A percentile compares a stretch with the other conserved stretches of the same genome.
Evolutionary conservation across 2,888 invertebrate genomes (phyloP).

Genomic region (Agrotis clavis): DNA sequence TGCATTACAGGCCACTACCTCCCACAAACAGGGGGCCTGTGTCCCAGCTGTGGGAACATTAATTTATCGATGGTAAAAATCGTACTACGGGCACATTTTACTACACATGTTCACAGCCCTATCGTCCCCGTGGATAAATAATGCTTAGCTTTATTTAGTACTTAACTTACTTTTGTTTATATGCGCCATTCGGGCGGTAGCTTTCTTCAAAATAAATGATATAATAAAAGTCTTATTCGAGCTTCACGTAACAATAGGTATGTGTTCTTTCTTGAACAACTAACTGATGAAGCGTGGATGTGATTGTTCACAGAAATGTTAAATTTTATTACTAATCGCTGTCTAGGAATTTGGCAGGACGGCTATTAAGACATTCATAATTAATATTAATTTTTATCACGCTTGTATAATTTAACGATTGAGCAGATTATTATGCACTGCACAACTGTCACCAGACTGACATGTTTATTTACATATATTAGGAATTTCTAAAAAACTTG

Average conservation of each 20-base stretch:
- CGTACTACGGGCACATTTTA: neutral
- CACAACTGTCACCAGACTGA: neutral
- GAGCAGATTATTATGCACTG: constrained; percentile 10
- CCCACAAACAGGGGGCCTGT: no score
- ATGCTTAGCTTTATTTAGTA: constrained; percentile 13
- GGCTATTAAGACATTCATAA: constrained; percentile 59
- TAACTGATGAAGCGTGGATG: constrained; percentile 46
- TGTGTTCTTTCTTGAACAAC: constrained; percentile 61
- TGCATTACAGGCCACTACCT: no score
- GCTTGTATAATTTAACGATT: constrained; percentile 31
- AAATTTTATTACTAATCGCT: constrained; percentile 48
- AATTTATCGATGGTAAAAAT: neutral
- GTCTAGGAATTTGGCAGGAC: constrained; percentile 48
- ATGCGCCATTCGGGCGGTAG: constrained; percentile 19
- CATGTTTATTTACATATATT: neutral
- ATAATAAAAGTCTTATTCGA: constrained; percentile 62
- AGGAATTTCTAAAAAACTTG: constrained; percentile 7
- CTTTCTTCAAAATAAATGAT: constrained; percentile 67
- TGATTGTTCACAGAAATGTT: constrained; percentile 32
- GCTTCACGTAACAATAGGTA: constrained; percentile 67
- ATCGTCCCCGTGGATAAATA: constrained; percentile 17
- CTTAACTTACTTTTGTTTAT: constrained; percentile 25
- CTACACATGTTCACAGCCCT: neutral
- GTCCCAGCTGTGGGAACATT: no score
- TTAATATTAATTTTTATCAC: constrained; percentile 16